Evolutionary conservation across 2,113 vertebrate genomes (phyloP).

Genomic region (Neotoma lepida): DNA sequence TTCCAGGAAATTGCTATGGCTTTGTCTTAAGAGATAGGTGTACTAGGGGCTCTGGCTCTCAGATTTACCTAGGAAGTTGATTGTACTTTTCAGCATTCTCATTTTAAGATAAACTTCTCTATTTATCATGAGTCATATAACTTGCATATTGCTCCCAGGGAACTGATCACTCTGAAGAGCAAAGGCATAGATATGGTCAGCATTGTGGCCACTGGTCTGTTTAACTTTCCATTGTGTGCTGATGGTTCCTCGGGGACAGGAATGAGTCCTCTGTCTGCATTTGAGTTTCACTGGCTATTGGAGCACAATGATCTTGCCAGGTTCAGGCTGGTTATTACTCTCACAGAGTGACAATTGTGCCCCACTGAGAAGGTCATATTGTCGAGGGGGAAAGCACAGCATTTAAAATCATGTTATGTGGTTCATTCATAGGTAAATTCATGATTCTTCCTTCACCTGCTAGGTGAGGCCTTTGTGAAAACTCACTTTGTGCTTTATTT

Average conservation of each 20-base stretch:
- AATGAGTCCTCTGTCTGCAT: not conserved
- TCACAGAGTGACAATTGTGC: not conserved
- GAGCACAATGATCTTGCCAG: not conserved
- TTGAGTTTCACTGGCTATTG: not conserved
- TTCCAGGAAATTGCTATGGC: not conserved
- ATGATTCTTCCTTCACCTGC: not conserved
- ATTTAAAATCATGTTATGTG: not conserved
- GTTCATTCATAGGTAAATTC: not conserved
- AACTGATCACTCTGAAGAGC: not conserved
- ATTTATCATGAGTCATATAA: not conserved
- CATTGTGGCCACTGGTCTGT: not conserved
- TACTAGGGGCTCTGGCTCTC: not conserved
- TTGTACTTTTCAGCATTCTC: not conserved
- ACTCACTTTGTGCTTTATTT: not conserved
- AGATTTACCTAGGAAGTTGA: not conserved
- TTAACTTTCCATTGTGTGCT: not conserved
- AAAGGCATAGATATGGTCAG: not conserved
- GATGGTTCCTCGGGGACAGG: not conserved
- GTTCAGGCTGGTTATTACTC: not conserved
- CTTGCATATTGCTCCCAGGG: not conserved
- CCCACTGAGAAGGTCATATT: too few species aligned
- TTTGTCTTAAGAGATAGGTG: not conserved
- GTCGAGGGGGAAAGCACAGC: not conserved
- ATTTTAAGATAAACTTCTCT: constrained; percentile 22
- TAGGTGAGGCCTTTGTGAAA: not conserved